Conservation (phyloP, 2,113 vertebrate species). For the Siniperca chuatsi region DNA sequence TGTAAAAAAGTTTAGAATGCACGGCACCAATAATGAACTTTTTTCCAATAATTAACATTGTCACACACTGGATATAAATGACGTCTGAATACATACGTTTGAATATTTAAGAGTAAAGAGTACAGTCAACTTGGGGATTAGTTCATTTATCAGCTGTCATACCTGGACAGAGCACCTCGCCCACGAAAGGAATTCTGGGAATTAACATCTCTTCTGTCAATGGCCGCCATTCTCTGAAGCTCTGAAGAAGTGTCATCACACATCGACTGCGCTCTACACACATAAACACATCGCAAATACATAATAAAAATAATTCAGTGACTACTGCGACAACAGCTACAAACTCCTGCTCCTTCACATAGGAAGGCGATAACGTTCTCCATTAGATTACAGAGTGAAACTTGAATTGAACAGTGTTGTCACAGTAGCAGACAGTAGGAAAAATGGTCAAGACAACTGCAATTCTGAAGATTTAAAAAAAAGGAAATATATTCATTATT, state of each 20-base stretch:
- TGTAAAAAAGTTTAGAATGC: not conserved
- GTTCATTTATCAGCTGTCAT: not conserved
- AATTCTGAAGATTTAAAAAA: not conserved
- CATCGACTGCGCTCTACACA: constrained; percentile 84
- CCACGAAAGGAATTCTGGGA: constrained; percentile 81
- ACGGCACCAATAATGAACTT: not conserved
- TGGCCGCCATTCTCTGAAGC: constrained; percentile 83
- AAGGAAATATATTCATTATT: not conserved
- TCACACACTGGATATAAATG: not conserved
- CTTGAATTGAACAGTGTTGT: not conserved
- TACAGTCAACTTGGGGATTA: not conserved
- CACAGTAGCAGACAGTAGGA: not conserved
- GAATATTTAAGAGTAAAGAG: not conserved
- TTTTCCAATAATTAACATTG: not conserved
- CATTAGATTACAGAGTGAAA: not conserved
- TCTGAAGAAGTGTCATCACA: constrained; percentile 87
- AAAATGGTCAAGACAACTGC: not conserved
- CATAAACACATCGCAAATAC: not conserved
- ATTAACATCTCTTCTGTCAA: constrained; percentile 69
- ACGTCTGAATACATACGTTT: not conserved
- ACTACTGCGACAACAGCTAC: not conserved
- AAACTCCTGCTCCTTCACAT: not conserved
- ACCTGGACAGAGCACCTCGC: constrained; percentile 88
- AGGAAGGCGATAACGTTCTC: not conserved
- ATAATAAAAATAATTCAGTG: not conserved